phyloP scores from a whole-genome alignment of 2,888 invertebrate genomes.

The Gymnoscelis rufifasciata region DNA sequence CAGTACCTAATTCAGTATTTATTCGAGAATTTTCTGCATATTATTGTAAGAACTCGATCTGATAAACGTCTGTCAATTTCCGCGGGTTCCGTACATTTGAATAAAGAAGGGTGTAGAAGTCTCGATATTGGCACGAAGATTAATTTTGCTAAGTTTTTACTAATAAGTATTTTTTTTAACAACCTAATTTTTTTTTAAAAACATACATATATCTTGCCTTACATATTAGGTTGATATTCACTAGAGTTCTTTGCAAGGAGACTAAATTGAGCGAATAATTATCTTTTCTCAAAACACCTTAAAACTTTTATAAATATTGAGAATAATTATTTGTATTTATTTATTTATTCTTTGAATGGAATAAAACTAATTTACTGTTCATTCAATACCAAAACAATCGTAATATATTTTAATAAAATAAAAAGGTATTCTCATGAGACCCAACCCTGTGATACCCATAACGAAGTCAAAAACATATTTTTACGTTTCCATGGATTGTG shows the following conservation, averaged over 20 bases:
- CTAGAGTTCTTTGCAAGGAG: too few relatives aligned
- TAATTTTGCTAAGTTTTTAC: too few relatives aligned
- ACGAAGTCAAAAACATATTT: slow-evolving; percentile 67
- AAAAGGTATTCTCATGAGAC: slow-evolving; percentile 54
- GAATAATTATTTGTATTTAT: too few relatives aligned
- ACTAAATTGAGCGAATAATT: too few relatives aligned
- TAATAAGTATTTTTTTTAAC: too few relatives aligned
- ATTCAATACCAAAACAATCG: slow-evolving; percentile 39
- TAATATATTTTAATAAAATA: slow-evolving; percentile 76
- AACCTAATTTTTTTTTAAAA: background rate
- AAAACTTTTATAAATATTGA: too few relatives aligned
- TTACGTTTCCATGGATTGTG: slow-evolving; percentile 56
- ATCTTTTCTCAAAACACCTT: too few relatives aligned
- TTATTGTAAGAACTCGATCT: slow-evolving; percentile 67
- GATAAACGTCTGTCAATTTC: slow-evolving; percentile 74
- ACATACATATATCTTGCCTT: too few relatives aligned
- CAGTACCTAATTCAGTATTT: slow-evolving; percentile 52
- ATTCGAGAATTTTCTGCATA: slow-evolving; percentile 61
- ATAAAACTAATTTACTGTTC: too few relatives aligned
- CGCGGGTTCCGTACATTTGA: slow-evolving; percentile 53
- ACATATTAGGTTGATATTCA: too few relatives aligned
- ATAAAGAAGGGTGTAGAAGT: slow-evolving; percentile 61
- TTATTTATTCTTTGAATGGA: too few relatives aligned
- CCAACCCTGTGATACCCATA: slow-evolving; percentile 59
- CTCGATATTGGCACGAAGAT: background rate